phyloP scores from a whole-genome alignment of 2,113 vertebrate genomes.

The Sinocyclocheilus rhinocerous region DNA sequence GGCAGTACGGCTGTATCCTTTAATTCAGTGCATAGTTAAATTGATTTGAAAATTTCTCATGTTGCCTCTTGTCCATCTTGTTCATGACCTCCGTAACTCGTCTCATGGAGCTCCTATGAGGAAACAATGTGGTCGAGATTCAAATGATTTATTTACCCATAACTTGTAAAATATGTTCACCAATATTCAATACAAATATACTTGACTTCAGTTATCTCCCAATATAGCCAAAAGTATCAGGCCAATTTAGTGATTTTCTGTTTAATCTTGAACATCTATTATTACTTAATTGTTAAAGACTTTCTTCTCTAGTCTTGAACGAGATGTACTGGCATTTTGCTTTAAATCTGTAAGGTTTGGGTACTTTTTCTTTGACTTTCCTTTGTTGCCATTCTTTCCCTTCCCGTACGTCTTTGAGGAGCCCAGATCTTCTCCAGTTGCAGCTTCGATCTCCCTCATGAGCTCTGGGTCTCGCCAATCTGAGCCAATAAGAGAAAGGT shows the following conservation, averaged over 20 bases:
- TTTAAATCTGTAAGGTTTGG: constrained; percentile 90
- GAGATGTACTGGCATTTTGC: constrained; percentile 80
- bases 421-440: constrained; percentile 87
- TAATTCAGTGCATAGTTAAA: constrained; percentile 93
- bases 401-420: constrained; percentile 74
- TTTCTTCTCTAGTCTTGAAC: constrained; percentile 86
- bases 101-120: constrained; percentile 82
- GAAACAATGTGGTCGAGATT: not conserved
- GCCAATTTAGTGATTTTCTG: not conserved
- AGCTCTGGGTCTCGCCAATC: constrained; percentile 90
- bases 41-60: constrained; percentile 96
- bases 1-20: not conserved
- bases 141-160: not conserved
- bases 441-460: constrained; percentile 90
- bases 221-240: not conserved
- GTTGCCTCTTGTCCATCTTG: constrained; percentile 84
- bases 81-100: constrained; percentile 84
- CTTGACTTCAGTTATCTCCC: not conserved
- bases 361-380: constrained; percentile 81
- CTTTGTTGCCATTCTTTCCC: constrained; percentile 71
- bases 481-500: constrained; percentile 59
- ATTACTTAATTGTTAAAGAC: constrained; percentile 90
- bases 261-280: not conserved
- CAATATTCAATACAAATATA: not conserved
- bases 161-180: not conserved